Evolutionary conservation across 2,797 vertebrate genomes (phyloP), one percentile per base, ranked within the genome.

Genomic region (Cossypha dichroa): DNA sequence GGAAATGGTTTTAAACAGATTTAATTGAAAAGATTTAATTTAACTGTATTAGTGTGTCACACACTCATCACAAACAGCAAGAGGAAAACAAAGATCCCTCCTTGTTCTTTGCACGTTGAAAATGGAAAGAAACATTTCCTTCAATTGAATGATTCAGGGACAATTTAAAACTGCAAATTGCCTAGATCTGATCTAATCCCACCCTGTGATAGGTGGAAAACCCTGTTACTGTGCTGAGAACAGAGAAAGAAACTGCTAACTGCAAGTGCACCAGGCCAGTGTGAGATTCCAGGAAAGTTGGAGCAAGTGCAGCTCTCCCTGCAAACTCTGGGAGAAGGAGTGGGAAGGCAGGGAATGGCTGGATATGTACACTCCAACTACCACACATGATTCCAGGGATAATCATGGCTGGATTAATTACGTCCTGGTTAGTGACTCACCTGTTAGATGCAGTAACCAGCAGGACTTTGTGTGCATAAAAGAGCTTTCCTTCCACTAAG

Each of bases 401-500:
- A 20, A 31, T 38, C 28, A 19, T 26, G 23, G 15, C 60, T 55
- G 34, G 10, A 34, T 55, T 31, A 31, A 48, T 52, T 12, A 31
- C 4, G 17, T 3, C 41, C 48, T 45, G 49, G 12, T 46, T 4
- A 28, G 38, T 36, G 66, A 88, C 98, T 97, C 96, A 99, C 99
- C 98, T 98, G 96, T 99, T 99, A 3, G 99, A 99, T 3, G 99
- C 99, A 1, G 99, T 99, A 92, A 99, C 99, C 96, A 99, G 97
- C 80, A 99, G 98, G 74, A 99, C 99, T 96, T 98, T 99, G 97
- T 99, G 99, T 56, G 98, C 99, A 41, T 99, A 99, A 56, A 99
- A 99, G 1, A 99, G 98, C 81, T 98, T 99, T 60, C 99, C 99
- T 96, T 99, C 99, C 75, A 99, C 98, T 26, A 99, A 63, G 96